Percentiles rank a stretch among this genome's conserved stretches.
Conservation (phyloP, 2,888 invertebrate genomes). For the Scaptomyza parva region DNA sequence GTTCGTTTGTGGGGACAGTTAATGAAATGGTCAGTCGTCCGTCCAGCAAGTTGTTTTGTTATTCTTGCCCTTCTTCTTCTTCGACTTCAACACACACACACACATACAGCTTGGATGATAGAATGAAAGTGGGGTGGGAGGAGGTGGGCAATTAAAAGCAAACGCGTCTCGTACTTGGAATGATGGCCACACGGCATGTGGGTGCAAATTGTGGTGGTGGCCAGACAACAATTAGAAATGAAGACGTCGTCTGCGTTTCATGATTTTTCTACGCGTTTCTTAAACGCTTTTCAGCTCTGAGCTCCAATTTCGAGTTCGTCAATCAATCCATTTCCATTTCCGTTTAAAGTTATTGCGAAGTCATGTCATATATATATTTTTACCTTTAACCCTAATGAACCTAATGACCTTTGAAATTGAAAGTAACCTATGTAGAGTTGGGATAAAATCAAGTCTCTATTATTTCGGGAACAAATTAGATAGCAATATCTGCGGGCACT, state of each 20-base stretch:
- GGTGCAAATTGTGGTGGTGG: constrained; percentile 18
- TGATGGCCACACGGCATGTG: constrained; percentile 1
- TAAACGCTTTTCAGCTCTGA: background rate
- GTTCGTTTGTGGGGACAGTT: constrained; percentile 63
- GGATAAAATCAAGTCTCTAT: background rate
- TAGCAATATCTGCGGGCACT: background rate
- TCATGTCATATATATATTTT: too few relatives aligned
- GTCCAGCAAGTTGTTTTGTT: constrained; percentile 30
- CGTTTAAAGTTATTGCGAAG: background rate
- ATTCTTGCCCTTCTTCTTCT: constrained; percentile 16
- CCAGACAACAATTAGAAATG: constrained; percentile 44
- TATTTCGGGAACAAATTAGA: background rate
- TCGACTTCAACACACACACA: too few relatives aligned
- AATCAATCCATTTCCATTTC: background rate
- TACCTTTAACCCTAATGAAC: too few relatives aligned
- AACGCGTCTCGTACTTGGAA: constrained; percentile 37
- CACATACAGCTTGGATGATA: background rate
- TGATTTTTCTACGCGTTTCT: background rate
- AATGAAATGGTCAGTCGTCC: constrained; percentile 70
- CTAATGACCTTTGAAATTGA: background rate
- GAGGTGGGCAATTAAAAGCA: constrained; percentile 56
- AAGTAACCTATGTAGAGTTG: background rate
- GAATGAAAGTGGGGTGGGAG: background rate
- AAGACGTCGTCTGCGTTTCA: constrained; percentile 62
- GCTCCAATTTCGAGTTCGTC: background rate